These are phyloP conservation scores for Acanthiza pusilla DNA, from an alignment of 2,797 vertebrate genomes.

Conservation along the genomic window DNA sequence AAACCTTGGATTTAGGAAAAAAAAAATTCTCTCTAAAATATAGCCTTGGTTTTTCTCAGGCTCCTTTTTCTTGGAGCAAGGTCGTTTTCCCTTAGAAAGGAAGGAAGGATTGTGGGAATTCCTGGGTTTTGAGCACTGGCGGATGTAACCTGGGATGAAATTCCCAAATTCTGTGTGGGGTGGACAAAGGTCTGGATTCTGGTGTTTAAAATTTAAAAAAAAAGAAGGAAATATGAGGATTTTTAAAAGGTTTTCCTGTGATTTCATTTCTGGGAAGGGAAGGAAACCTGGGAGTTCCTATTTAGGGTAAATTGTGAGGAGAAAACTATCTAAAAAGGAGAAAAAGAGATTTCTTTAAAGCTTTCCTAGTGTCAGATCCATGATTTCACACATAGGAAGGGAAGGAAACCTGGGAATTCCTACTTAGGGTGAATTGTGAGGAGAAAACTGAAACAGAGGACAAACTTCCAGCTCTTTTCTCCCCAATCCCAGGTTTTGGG, in stretches of 20 bases:
- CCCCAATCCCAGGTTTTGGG: neutral
- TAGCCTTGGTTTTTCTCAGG: neutral
- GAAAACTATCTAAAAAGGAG: neutral
- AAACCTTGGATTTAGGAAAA: neutral
- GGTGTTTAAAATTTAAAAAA: neutral
- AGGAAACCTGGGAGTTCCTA: neutral
- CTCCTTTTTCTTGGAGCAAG: neutral
- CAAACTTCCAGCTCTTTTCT: neutral
- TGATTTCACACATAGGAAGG: no score
- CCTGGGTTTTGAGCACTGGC: constrained; percentile 13
- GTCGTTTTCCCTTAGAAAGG: neutral
- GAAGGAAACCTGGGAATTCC: neutral
- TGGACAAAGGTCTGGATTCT: constrained; percentile 40
- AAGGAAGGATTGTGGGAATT: neutral
- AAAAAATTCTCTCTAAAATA: constrained; percentile 4
- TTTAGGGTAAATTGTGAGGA: neutral
- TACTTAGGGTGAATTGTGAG: neutral
- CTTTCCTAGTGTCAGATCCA: neutral
- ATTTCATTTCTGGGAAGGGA: neutral
- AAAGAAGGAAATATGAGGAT: neutral
- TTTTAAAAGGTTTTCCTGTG: neutral
- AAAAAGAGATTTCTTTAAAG: neutral
- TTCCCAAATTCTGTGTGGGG: constrained; percentile 23
- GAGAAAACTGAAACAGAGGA: neutral
- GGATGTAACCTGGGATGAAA: constrained; percentile 46